Conservation (phyloP, 2,888 invertebrate genomes). For the Pristionchus arcanus region DNA sequence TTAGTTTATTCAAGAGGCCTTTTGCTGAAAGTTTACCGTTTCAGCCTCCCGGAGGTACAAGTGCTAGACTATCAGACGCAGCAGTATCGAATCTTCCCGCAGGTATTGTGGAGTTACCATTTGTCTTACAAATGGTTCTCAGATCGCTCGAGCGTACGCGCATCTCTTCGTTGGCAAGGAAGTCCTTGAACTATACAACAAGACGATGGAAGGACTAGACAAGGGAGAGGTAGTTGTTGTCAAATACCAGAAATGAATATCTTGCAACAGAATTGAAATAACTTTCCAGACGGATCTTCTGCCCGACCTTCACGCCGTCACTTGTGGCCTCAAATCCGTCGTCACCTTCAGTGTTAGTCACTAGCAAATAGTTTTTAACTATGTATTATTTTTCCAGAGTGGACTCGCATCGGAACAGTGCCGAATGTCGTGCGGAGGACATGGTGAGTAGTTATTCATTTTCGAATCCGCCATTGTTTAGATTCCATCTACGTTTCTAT, state of each 20-base stretch:
- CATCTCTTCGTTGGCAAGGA: constrained; percentile 84
- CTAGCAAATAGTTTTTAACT: not conserved
- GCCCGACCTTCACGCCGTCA: constrained; percentile 89
- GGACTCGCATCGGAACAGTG: constrained; percentile 87
- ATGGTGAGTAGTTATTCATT: constrained; percentile 83
- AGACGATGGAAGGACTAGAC: not conserved
- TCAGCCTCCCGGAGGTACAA: constrained; percentile 82
- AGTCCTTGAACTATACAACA: constrained; percentile 65
- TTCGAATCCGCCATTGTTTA: no score
- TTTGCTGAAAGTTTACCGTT: not conserved
- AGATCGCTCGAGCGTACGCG: constrained; percentile 86
- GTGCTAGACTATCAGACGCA: constrained; percentile 95
- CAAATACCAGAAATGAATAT: no score
- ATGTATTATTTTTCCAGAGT: constrained; percentile 82
- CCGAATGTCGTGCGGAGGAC: constrained; percentile 93
- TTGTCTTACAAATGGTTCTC: not conserved
- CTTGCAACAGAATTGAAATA: no score
- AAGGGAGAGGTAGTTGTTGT: constrained; percentile 50
- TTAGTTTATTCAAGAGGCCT: constrained; percentile 79
- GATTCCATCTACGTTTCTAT: no score
- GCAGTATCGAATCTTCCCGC: constrained; percentile 92
- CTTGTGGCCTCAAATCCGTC: constrained; percentile 94
- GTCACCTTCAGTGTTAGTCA: constrained; percentile 82
- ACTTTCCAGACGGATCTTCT: constrained; percentile 61
- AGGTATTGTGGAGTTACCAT: constrained; percentile 81